Evolutionary conservation across 92 coral and sea anemone genomes (phyloP).

Genomic region (Porites divaricata): DNA sequence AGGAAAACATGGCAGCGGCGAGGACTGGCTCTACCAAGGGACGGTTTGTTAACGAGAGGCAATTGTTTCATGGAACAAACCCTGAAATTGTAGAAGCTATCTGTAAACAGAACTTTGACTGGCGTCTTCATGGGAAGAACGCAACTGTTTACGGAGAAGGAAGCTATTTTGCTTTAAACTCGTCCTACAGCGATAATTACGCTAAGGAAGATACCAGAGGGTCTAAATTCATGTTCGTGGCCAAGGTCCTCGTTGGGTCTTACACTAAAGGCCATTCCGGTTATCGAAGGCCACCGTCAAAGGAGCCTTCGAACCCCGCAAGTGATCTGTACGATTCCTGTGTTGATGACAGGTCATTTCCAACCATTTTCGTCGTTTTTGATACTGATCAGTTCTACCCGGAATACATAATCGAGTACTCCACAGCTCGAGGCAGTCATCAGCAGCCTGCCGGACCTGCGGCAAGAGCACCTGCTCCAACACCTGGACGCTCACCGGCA

Average conservation of each 20-base stretch:
- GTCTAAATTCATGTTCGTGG: slow-evolving; percentile 71
- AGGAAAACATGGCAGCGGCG: slow-evolving; percentile 59
- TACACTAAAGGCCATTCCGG: slow-evolving; percentile 66
- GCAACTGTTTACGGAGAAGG: slow-evolving; percentile 73
- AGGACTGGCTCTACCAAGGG: neutral
- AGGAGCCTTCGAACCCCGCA: slow-evolving; percentile 42
- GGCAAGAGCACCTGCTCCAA: neutral
- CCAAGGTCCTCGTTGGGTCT: slow-evolving; percentile 78
- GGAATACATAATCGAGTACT: slow-evolving; percentile 68
- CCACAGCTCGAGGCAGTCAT: neutral
- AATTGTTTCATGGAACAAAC: slow-evolving; percentile 74
- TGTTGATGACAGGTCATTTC: slow-evolving; percentile 62
- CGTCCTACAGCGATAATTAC: slow-evolving; percentile 63
- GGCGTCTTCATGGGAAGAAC: slow-evolving; percentile 67
- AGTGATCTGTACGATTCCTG: slow-evolving; percentile 73
- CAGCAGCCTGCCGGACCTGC: neutral
- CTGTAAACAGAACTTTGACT: slow-evolving; percentile 75
- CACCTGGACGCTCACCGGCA: neutral
- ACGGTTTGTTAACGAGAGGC: slow-evolving; percentile 47
- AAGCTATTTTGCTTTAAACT: slow-evolving; percentile 75
- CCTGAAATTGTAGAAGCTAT: slow-evolving; percentile 63
- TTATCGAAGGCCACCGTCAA: slow-evolving; percentile 48
- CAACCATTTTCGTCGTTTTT: slow-evolving; percentile 71
- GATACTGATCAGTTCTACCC: slow-evolving; percentile 84
- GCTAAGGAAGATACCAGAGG: slow-evolving; percentile 30